phyloP scores from a whole-genome alignment of 2,797 vertebrate genomes.

The Geotrypetes seraphini region DNA sequence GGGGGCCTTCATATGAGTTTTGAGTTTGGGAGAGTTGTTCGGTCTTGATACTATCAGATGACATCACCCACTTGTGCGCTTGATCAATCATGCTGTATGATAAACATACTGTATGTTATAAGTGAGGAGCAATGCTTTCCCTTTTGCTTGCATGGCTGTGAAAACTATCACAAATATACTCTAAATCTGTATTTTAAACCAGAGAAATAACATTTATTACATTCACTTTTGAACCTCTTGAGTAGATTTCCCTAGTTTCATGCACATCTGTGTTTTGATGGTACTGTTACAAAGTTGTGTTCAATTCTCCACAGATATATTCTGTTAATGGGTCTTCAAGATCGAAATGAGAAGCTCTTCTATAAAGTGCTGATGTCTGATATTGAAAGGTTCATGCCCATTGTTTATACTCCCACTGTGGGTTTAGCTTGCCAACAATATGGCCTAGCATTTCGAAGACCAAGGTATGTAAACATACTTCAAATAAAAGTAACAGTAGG shows the following conservation, averaged over 20 bases:
- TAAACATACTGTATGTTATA: too few relatives aligned
- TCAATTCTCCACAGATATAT: conserved; percentile 70
- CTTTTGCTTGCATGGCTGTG: too few relatives aligned
- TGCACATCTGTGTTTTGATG: conserved; percentile 2
- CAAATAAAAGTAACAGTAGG: conserved; percentile 20
- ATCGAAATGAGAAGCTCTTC: conserved; percentile 93
- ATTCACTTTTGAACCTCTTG: background rate
- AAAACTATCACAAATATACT: too few relatives aligned
- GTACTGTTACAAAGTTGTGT: background rate
- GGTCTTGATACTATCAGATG: too few relatives aligned
- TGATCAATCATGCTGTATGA: too few relatives aligned
- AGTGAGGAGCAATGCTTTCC: too few relatives aligned
- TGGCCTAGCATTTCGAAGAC: conserved; percentile 80
- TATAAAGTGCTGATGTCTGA: conserved; percentile 80
- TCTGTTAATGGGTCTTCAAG: conserved; percentile 91
- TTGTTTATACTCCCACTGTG: conserved; percentile 93
- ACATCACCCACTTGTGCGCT: too few relatives aligned
- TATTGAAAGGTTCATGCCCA: conserved; percentile 89
- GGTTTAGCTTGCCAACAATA: conserved; percentile 93
- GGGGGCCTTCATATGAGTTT: too few relatives aligned
- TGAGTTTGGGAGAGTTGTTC: too few relatives aligned
- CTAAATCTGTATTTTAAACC: too few relatives aligned
- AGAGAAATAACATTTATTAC: too few relatives aligned
- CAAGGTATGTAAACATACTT: conserved; percentile 69
- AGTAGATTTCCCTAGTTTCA: conserved; percentile 9